Percentiles rank a stretch among this genome's conserved stretches.
Conservation (phyloP, 2,113 vertebrate genomes). For the Ornithorhynchus anatinus region DNA sequence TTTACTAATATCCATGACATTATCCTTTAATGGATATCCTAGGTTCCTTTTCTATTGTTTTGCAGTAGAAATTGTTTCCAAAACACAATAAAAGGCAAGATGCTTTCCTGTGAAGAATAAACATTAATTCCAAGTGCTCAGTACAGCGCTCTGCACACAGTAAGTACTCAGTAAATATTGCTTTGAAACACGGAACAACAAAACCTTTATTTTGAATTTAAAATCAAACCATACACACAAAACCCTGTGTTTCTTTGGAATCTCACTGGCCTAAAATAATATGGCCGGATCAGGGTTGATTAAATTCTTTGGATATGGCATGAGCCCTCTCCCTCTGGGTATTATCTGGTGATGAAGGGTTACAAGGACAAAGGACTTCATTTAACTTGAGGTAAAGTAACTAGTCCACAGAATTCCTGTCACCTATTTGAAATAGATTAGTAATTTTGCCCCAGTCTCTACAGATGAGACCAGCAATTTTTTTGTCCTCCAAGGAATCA, state of each 20-base stretch:
- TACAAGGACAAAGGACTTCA: constrained; percentile 14
- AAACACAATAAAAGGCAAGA: no score
- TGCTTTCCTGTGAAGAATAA: no score
- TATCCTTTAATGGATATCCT: no score
- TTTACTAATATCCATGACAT: no score
- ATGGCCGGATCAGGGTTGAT: neutral
- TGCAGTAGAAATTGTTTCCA: no score
- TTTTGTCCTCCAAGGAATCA: constrained; percentile 25
- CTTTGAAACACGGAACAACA: no score
- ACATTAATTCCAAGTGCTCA: no score
- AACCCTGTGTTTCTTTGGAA: neutral
- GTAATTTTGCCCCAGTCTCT: constrained; percentile 51
- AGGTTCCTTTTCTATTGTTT: no score
- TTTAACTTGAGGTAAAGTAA: constrained; percentile 36
- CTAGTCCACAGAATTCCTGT: constrained; percentile 43
- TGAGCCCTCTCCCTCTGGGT: neutral
- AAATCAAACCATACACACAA: no score
- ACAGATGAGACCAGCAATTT: constrained; percentile 51
- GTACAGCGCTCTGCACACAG: no score
- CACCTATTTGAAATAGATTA: constrained; percentile 47
- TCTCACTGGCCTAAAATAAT: neutral
- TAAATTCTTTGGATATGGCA: neutral
- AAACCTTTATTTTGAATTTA: no score
- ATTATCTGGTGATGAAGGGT: constrained; percentile 9
- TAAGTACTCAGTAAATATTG: no score